phyloP scores from a whole-genome alignment of 1,140 invertebrate genomes.

The Drosophila seguyi region DNA sequence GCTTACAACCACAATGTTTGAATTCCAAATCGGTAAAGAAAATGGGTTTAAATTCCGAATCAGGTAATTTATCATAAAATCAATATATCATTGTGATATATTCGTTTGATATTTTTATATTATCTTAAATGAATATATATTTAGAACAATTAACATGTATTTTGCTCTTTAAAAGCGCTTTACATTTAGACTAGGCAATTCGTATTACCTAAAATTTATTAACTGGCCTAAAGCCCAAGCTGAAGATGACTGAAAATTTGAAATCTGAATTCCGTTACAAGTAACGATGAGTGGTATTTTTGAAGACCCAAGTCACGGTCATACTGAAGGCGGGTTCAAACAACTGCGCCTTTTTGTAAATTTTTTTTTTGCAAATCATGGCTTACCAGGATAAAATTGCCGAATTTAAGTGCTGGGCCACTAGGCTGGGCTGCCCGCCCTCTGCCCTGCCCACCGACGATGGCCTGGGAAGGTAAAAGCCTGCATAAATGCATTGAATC shows the following conservation, averaged over 20 bases:
- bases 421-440: conserved; percentile 67
- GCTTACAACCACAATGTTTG: too few species aligned
- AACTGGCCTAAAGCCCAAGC: not conserved
- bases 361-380: conserved; percentile 43
- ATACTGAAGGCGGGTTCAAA: conserved; percentile 17
- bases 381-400: conserved; percentile 58
- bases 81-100: too few species aligned
- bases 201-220: not conserved
- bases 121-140: too few species aligned
- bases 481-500: not conserved
- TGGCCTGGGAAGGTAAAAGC: conserved; percentile 68
- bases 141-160: too few species aligned
- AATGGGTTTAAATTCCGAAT: too few species aligned
- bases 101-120: too few species aligned
- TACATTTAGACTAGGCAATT: not conserved
- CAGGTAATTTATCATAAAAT: too few species aligned
- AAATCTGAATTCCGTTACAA: conserved; percentile 2
- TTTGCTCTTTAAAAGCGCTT: not conserved
- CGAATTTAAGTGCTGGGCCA: conserved; percentile 67
- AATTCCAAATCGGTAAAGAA: too few species aligned
- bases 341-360: conserved; percentile 13
- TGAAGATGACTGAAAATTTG: not conserved
- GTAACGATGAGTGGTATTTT: not conserved
- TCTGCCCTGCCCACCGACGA: conserved; percentile 62
- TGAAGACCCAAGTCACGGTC: not conserved